Conservation (phyloP, 2,113 vertebrate genomes). For the Microcebus murinus region DNA sequence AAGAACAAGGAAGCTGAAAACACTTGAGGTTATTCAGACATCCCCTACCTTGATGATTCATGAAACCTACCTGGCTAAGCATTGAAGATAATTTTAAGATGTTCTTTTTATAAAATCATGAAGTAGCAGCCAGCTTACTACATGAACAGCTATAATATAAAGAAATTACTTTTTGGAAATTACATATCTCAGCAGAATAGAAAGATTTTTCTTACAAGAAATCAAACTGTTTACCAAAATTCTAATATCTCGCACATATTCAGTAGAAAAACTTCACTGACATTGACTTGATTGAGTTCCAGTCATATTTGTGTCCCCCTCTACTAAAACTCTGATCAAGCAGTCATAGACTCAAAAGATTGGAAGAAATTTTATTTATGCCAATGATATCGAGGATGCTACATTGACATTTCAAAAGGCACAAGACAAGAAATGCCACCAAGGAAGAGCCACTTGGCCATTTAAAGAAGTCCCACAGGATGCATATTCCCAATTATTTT, state of each 20-base stretch:
- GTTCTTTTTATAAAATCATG: not conserved
- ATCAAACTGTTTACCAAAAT: not conserved
- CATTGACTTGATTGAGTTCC: not conserved
- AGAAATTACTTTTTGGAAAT: constrained; percentile 45
- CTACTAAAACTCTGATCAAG: constrained; percentile 15
- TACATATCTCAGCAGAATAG: not conserved
- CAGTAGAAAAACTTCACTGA: not conserved
- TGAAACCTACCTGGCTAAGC: not conserved
- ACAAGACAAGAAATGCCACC: not conserved
- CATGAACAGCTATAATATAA: not conserved
- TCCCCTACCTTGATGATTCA: not conserved
- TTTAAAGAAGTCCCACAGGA: not conserved
- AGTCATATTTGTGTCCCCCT: not conserved
- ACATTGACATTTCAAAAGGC: not conserved
- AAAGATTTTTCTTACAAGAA: not conserved
- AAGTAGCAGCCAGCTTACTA: not conserved
- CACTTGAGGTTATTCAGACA: not conserved
- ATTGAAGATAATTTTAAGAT: not conserved
- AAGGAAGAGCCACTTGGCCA: not conserved
- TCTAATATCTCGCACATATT: not conserved
- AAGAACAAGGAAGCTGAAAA: not conserved
- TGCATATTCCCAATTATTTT: not conserved
- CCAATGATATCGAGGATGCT: not conserved
- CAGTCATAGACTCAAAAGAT: not conserved
- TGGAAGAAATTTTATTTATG: not conserved